A percentile compares a stretch with the other conserved stretches of the same genome.
Evolutionary conservation across 2,797 vertebrate species (phyloP).

Genomic region (Taenioides sp.): DNA sequence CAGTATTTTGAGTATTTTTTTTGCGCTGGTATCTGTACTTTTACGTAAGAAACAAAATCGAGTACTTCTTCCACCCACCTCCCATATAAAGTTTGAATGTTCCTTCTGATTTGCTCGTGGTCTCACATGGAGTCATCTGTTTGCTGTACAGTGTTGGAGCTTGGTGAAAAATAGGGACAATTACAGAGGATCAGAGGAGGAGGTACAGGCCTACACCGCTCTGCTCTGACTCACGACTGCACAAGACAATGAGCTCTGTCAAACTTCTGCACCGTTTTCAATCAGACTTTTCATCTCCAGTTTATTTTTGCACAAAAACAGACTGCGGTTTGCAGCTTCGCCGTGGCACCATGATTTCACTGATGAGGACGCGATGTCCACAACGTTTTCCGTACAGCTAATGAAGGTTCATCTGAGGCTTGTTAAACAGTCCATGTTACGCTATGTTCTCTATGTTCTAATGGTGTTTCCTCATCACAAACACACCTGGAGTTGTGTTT

Average conservation of each 20-base stretch:
- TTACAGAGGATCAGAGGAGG: neutral
- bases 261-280: neutral
- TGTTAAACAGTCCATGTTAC: too few relatives aligned
- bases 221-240: neutral
- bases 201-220: neutral
- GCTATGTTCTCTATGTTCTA: too few relatives aligned
- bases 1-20: too few relatives aligned
- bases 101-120: neutral
- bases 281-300: neutral
- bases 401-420: too few relatives aligned
- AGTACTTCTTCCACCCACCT: too few relatives aligned
- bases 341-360: neutral
- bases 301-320: neutral
- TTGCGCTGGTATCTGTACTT: too few relatives aligned
- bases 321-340: neutral
- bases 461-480: too few relatives aligned
- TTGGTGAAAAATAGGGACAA: slow-evolving; percentile 7
- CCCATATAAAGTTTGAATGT: too few relatives aligned
- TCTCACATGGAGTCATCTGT: neutral
- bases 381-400: neutral
- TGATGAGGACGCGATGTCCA: neutral
- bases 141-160: neutral
- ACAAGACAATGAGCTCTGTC: neutral
- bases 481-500: too few relatives aligned
- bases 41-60: too few relatives aligned